A percentile compares a stretch with the other conserved stretches of the same genome.
These are phyloP conservation scores for Zoanthus gigantus DNA, from an alignment of 92 coral and sea anemone genomes.

Conservation along the genomic window DNA sequence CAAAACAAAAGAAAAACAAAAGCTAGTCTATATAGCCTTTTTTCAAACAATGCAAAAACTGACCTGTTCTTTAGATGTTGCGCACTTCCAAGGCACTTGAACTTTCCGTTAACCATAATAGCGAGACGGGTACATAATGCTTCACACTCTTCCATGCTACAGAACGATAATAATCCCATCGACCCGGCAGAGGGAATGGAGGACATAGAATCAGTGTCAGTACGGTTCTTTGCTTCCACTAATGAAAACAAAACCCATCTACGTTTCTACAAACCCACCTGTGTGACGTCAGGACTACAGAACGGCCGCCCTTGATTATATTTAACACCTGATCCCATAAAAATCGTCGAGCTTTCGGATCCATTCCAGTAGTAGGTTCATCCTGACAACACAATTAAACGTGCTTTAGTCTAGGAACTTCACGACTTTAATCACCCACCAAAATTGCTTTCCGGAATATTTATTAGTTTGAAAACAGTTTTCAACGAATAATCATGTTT, in stretches of 20 bases:
- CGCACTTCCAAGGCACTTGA: constrained; percentile 95
- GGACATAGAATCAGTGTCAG: not conserved
- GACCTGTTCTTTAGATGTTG: constrained; percentile 98
- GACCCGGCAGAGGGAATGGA: not conserved
- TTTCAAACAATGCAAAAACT: not conserved
- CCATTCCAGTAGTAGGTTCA: constrained; percentile 99
- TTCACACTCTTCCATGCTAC: constrained; percentile 99
- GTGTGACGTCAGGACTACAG: constrained; percentile 97
- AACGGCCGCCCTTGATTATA: constrained; percentile 90
- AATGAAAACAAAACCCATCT: no score
- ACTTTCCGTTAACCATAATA: constrained; percentile 98
- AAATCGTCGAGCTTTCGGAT: constrained; percentile 96
- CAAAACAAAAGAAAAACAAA: not conserved
- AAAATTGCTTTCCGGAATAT: not conserved
- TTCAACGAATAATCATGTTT: not conserved
- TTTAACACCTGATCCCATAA: constrained; percentile 92
- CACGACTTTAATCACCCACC: not conserved
- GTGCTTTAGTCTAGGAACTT: not conserved
- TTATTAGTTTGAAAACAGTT: not conserved
- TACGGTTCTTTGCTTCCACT: no score
- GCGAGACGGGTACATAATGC: constrained; percentile 95
- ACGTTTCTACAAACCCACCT: constrained; percentile 61
- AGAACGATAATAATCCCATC: not conserved
- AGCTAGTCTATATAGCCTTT: not conserved
- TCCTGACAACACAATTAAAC: constrained; percentile 64